These are phyloP conservation scores for Microtus montanus DNA, from an alignment of 2,113 vertebrate species.

Conservation along the genomic window DNA sequence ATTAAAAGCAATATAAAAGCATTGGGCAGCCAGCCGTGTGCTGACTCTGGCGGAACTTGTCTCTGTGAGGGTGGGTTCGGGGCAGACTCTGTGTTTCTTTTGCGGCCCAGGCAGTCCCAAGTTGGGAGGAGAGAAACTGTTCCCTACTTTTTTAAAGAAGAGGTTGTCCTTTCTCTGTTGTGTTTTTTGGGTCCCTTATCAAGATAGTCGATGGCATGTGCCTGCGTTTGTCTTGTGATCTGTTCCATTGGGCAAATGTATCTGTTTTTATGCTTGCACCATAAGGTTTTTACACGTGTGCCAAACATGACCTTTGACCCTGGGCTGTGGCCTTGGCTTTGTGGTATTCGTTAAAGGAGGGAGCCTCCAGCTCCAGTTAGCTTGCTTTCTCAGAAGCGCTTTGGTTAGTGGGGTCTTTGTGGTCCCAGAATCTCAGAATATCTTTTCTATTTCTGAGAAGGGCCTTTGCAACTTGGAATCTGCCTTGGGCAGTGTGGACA, in stretches of 20 bases:
- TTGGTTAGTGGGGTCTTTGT: not conserved
- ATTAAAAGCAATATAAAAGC: not conserved
- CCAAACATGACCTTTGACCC: not conserved
- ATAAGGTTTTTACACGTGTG: not conserved
- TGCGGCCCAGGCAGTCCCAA: not conserved
- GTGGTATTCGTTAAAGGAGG: not conserved
- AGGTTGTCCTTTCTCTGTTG: not conserved
- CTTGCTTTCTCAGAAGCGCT: not conserved
- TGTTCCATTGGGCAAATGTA: not conserved
- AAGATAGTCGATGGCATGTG: not conserved
- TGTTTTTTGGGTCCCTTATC: not conserved
- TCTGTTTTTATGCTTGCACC: not conserved
- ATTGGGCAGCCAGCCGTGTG: not conserved
- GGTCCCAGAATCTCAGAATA: not conserved
- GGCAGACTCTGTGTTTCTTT: not conserved
- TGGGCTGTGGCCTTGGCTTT: not conserved
- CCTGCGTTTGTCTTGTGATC: not conserved
- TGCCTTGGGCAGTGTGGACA: not conserved
- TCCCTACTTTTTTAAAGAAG: not conserved
- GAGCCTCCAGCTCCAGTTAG: rapidly evolving
- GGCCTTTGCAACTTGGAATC: not conserved
- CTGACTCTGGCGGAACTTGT: not conserved
- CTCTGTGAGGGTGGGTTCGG: rapidly evolving
- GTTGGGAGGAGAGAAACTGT: not conserved
- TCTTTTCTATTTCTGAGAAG: not conserved